A percentile compares a stretch with the other conserved stretches of the same genome.
Evolutionary conservation across 2,797 vertebrate genomes (phyloP).

Genomic region (Squalus acanthias): DNA sequence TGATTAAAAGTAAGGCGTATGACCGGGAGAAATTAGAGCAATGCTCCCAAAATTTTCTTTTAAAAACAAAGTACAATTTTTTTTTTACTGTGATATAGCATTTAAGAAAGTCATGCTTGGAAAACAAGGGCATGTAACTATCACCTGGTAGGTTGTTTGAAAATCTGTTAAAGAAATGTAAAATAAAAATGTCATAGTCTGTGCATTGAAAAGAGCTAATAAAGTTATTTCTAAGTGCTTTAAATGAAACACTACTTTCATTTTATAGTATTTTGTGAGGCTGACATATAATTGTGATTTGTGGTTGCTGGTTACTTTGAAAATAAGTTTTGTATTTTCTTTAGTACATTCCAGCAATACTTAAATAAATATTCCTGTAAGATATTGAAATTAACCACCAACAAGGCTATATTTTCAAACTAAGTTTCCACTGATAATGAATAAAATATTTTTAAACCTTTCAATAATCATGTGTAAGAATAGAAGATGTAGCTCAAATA

Average conservation of each 20-base stretch:
- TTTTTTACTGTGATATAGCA: neutral
- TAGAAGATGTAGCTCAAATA: neutral
- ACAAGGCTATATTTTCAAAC: neutral
- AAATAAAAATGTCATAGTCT: neutral
- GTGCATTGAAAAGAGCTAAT: neutral
- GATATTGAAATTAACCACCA: neutral
- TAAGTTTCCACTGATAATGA: neutral
- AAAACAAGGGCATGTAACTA: neutral
- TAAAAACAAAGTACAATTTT: neutral
- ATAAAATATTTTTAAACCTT: neutral
- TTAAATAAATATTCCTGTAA: neutral
- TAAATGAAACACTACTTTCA: neutral
- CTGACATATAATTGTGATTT: neutral
- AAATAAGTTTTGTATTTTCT: neutral
- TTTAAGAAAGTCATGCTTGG: neutral
- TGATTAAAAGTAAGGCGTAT: neutral
- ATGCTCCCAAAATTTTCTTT: neutral
- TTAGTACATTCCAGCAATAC: neutral
- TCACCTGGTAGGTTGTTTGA: neutral
- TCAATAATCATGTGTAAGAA: neutral
- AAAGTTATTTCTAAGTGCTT: neutral
- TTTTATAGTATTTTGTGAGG: neutral
- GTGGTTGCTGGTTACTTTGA: neutral
- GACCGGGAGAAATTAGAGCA: neutral
- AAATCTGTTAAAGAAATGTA: neutral